Conservation (phyloP, 2,113 vertebrate species). For the Deroptyus accipitrinus region DNA sequence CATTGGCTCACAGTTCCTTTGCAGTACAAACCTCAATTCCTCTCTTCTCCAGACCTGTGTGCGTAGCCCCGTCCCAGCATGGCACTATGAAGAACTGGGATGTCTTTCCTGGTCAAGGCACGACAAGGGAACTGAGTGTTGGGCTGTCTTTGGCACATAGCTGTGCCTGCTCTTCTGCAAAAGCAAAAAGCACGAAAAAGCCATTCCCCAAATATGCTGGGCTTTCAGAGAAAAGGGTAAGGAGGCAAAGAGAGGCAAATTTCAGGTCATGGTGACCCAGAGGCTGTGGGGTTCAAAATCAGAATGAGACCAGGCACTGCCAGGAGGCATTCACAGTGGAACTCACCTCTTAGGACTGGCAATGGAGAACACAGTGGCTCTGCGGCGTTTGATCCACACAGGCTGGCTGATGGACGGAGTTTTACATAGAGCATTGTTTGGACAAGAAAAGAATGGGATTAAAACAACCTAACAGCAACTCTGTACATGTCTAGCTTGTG, state of each 20-base stretch:
- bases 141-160: not conserved
- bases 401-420: not conserved
- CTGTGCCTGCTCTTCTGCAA: not conserved
- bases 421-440: not conserved
- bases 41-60: not conserved
- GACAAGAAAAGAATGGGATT: not conserved
- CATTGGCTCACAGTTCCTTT: rapidly evolving
- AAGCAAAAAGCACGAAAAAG: not conserved
- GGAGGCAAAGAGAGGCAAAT: not conserved
- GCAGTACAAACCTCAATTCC: rapidly evolving
- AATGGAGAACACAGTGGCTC: rapidly evolving
- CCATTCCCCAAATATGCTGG: not conserved
- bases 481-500: not conserved
- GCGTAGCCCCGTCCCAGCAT: not conserved
- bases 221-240: not conserved
- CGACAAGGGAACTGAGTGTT: not conserved
- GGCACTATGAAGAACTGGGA: not conserved
- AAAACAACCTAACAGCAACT: not conserved
- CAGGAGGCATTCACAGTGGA: not conserved
- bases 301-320: not conserved
- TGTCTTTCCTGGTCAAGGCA: not conserved
- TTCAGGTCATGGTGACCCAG: not conserved
- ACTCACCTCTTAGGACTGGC: no score
- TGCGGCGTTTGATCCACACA: not conserved
- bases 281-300: not conserved